A percentile compares a stretch with the other conserved stretches of the same genome.
These are phyloP conservation scores for Aethes cnicana DNA, from an alignment of 2,888 invertebrate genomes.

Conservation along the genomic window DNA sequence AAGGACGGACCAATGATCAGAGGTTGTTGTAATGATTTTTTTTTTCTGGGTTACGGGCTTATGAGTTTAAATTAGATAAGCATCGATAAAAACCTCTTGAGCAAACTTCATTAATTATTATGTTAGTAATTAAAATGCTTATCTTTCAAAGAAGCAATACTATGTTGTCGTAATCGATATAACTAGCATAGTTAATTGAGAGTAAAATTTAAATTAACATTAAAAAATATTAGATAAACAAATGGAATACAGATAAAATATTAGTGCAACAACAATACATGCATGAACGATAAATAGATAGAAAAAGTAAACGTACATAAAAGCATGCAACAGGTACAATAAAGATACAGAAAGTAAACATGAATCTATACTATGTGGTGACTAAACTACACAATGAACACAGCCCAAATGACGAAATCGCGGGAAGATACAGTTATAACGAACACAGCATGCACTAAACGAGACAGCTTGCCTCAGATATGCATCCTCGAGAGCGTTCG, in stretches of 20 bases:
- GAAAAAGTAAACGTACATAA: constrained; percentile 22
- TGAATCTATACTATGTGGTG: constrained; percentile 5
- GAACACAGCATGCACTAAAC: constrained; percentile 55
- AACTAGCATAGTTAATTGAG: background rate
- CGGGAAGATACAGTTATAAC: constrained; percentile 30
- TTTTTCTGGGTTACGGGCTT: background rate
- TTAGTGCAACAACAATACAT: background rate
- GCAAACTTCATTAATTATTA: background rate
- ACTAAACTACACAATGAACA: constrained; percentile 24
- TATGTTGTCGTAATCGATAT: background rate
- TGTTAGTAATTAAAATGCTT: background rate
- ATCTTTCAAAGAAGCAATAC: background rate
- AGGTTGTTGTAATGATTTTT: background rate
- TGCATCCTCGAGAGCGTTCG: constrained; percentile 75
- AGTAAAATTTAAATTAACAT: background rate
- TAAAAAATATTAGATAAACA: too few species aligned
- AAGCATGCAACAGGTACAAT: constrained; percentile 27
- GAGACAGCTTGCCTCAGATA: constrained; percentile 78
- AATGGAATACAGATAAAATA: too few species aligned
- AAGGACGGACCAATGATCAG: constrained; percentile 38
- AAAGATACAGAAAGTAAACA: constrained; percentile 20
- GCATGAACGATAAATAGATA: constrained; percentile 12
- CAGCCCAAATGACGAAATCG: constrained; percentile 18
- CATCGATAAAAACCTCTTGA: background rate
- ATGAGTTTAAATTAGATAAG: constrained; percentile 6